Base-by-base conservation (phyloP, 2,113 vertebrate genomes). In the Nyctibius bracteatus region DNA sequence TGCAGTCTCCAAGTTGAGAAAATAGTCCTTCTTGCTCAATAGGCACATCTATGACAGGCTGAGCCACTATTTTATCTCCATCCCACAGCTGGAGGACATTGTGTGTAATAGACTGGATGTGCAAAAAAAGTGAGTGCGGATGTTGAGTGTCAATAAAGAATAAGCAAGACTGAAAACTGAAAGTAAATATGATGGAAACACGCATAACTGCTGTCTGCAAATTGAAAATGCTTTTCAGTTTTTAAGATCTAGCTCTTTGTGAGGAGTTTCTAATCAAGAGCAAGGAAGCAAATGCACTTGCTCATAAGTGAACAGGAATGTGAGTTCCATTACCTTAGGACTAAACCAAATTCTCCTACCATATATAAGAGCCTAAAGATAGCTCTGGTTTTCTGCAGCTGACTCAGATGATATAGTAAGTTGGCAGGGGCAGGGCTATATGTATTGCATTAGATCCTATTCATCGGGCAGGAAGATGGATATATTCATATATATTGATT, bases 161-260 rank as follows among this genome's bases (percentile, higher is more conserved):
- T 35, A 84, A 8, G 5, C 13, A 71, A 27, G 25, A 51, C 1
- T 41, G 16, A 66, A 93, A 81, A 55, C 11, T 1, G 10, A 57
- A 54, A 74, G 41, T 77, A 23, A 39, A 41, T 61, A 27, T 22
- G 13, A 41, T 20, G 8, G 35, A 90, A 73, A 67, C 33, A 37
- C 8, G 70, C 14, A 37, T 47, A 86, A 67, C 5, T 68, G 4
- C 23, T 87, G 23, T 54, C n/a, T 84, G 16, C 4, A 82, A 83
- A 61, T 31, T 72, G 52, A 94, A 87, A 91, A 94, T n/a, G 10
- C 4, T 83, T 87, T 82, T 57, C 37, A 44, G 9, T 55, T 61
- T 88, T 61, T 46, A 75, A 88, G n/a, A 72, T 54, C 24, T 49
- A 65, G 8, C 6, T 35, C 17, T 65, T 74, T 75, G 22, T 49